These are phyloP conservation scores for Patiria miniata DNA, from an alignment of 35 echinoderm and acorn worm species.

Conservation along the genomic window DNA sequence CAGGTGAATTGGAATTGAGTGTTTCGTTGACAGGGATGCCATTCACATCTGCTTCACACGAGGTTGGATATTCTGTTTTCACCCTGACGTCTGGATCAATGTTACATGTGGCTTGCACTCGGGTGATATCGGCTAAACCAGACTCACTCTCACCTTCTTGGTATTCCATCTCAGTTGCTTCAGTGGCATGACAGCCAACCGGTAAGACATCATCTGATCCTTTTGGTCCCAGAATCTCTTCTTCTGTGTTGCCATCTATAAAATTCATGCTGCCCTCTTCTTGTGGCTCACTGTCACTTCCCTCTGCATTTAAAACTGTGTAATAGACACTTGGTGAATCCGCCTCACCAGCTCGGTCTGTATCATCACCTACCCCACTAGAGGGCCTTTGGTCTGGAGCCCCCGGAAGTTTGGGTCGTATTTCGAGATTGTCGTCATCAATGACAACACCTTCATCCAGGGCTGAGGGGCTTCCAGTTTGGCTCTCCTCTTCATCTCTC, in stretches of 20 bases:
- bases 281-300: neutral
- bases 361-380: neutral
- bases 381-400: neutral
- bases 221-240: neutral
- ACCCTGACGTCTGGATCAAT: neutral
- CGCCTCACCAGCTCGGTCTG: neutral
- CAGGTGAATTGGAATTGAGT: neutral
- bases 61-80: neutral
- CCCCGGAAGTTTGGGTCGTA: neutral
- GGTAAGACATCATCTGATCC: neutral
- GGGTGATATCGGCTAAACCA: neutral
- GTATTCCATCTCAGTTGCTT: neutral
- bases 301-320: neutral
- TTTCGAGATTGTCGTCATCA: constrained; percentile 3
- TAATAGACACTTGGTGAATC: neutral
- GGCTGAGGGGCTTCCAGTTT: neutral
- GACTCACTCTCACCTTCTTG: neutral
- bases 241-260: neutral
- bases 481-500: neutral
- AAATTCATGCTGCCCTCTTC: neutral
- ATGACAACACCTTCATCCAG: neutral
- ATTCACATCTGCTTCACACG: neutral
- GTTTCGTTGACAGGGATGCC: neutral
- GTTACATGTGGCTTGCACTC: neutral
- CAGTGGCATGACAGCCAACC: neutral